Conservation (phyloP, 2,113 vertebrate genomes). For the Tragelaphus imberbis region DNA sequence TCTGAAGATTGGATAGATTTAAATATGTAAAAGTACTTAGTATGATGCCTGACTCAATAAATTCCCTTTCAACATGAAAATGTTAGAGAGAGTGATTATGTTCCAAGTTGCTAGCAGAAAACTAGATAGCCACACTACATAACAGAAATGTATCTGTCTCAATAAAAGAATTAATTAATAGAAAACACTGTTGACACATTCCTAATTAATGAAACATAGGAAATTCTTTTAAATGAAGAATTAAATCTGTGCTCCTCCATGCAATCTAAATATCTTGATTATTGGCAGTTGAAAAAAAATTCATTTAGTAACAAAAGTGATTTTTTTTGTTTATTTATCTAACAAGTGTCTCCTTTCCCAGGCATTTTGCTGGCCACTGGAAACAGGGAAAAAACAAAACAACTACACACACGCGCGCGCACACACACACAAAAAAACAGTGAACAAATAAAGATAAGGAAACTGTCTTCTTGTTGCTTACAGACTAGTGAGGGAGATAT, state of each 20-base stretch:
- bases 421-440: not conserved
- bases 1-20: not conserved
- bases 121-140: not conserved
- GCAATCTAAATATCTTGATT: not conserved
- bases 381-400: not conserved
- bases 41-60: not conserved
- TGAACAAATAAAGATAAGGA: not conserved
- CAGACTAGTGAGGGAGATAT: not conserved
- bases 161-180: not conserved
- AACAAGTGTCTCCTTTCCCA: not conserved
- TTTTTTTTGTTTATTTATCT: not conserved
- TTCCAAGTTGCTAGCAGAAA: not conserved
- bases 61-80: not conserved
- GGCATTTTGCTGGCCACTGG: not conserved
- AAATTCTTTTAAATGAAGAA: not conserved
- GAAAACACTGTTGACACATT: not conserved
- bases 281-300: not conserved
- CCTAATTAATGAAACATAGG: not conserved
- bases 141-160: not conserved
- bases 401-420: rapidly evolving
- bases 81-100: not conserved
- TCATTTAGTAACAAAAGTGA: not conserved
- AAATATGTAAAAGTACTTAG: not conserved
- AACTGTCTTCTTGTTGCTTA: not conserved
- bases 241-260: not conserved